Percentiles rank a stretch among this genome's conserved stretches.
Evolutionary conservation across 2,888 invertebrate genomes (phyloP).

Genomic region (Phyllotreta cruciferae): DNA sequence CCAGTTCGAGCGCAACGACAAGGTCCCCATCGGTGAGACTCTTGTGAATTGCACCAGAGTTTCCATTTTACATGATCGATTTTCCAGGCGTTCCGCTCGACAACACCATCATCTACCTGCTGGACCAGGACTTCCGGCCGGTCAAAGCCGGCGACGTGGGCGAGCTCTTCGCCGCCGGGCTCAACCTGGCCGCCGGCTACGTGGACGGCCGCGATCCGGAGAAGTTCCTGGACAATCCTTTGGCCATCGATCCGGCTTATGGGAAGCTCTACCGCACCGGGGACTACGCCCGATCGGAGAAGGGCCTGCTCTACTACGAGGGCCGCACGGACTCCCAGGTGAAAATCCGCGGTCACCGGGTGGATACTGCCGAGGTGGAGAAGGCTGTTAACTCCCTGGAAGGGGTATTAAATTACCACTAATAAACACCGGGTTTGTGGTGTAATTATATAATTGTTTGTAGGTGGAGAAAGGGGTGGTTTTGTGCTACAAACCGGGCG

Average conservation of each 20-base stretch:
- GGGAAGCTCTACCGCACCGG: constrained; percentile 82
- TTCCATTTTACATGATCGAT: background rate
- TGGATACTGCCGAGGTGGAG: constrained; percentile 86
- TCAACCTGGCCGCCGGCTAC: constrained; percentile 82
- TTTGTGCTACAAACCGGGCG: constrained; percentile 79
- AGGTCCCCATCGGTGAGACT: constrained; percentile 80
- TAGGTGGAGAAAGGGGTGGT: constrained; percentile 77
- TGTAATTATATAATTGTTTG: too few relatives aligned
- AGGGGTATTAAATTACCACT: constrained; percentile 53
- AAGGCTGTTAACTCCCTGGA: constrained; percentile 70
- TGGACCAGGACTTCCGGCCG: constrained; percentile 76
- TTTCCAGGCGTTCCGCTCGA: constrained; percentile 74
- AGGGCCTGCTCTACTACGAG: constrained; percentile 73
- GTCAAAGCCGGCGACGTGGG: constrained; percentile 78
- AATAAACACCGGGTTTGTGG: too few relatives aligned
- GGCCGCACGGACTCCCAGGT: constrained; percentile 85
- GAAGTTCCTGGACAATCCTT: constrained; percentile 77
- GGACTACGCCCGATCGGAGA: constrained; percentile 78
- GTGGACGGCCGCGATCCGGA: constrained; percentile 73
- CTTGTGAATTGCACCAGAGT: background rate
- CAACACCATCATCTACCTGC: constrained; percentile 81
- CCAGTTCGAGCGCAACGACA: constrained; percentile 69
- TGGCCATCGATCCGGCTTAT: constrained; percentile 72
- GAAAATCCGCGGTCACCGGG: constrained; percentile 86
- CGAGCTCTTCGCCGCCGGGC: constrained; percentile 82